Percentiles rank a stretch among this genome's conserved stretches.
These are phyloP conservation scores for Rhinichthys klamathensis DNA, from an alignment of 2,113 vertebrate genomes.

Conservation along the genomic window DNA sequence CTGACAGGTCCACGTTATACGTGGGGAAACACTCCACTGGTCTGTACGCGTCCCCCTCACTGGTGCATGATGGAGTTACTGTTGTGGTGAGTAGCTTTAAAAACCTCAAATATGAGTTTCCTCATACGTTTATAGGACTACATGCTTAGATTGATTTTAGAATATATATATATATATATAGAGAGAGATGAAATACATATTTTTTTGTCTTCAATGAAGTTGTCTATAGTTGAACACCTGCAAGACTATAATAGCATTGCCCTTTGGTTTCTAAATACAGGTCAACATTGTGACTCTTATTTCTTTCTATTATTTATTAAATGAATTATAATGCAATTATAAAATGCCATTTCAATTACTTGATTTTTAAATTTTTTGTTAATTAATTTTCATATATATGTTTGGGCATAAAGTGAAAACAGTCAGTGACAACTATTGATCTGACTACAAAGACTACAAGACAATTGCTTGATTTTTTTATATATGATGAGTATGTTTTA, in stretches of 20 bases:
- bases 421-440: too few species aligned
- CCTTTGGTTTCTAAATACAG: too few species aligned
- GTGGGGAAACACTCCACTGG: slow-evolving; percentile 96
- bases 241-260: too few species aligned
- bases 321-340: neutral
- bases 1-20: slow-evolving; percentile 88
- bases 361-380: neutral
- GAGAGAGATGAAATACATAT: too few species aligned
- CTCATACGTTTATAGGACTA: neutral
- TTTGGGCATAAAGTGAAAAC: neutral
- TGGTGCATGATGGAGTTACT: slow-evolving; percentile 95
- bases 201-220: too few species aligned
- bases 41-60: slow-evolving; percentile 91
- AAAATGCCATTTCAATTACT: neutral
- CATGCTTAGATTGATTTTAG: neutral
- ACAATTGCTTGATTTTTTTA: too few species aligned
- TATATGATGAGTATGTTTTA: too few species aligned
- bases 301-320: too few species aligned
- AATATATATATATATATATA: too few species aligned
- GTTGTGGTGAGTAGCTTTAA: slow-evolving; percentile 87
- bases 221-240: too few species aligned
- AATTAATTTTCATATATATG: neutral
- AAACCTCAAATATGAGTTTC: neutral
- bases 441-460: neutral
- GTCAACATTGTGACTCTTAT: too few species aligned